Conservation (phyloP, 2,797 vertebrate genomes). For the Gadopsis marmoratus region DNA sequence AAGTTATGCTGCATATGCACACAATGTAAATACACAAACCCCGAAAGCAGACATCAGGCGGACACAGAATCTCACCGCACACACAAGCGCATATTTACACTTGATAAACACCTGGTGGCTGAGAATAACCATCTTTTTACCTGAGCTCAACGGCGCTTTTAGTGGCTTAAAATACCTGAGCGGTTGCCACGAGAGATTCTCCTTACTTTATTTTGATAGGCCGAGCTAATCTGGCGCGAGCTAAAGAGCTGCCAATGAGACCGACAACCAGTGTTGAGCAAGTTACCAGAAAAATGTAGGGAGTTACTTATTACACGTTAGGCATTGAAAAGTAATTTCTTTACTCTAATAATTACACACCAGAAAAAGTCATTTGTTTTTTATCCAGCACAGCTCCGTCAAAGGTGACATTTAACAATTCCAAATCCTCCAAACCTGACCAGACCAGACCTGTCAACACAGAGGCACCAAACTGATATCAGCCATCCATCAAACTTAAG, state of each 20-base stretch:
- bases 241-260: slow-evolving; percentile 39
- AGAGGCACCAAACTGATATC: not conserved
- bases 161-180: slow-evolving; percentile 50
- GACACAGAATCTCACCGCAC: slow-evolving; percentile 38
- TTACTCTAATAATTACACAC: not conserved
- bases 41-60: slow-evolving; percentile 38
- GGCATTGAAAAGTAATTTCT: not conserved
- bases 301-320: not conserved
- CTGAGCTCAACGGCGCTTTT: slow-evolving; percentile 60
- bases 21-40: slow-evolving; percentile 60
- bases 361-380: not conserved
- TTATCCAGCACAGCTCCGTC: not conserved
- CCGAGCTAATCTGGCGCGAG: slow-evolving; percentile 65
- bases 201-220: slow-evolving; percentile 61
- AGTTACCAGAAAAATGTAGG: not conserved
- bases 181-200: slow-evolving; percentile 30
- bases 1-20: slow-evolving; percentile 40
- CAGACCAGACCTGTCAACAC: too few relatives aligned
- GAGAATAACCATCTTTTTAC: slow-evolving; percentile 66
- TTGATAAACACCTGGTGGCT: slow-evolving; percentile 73
- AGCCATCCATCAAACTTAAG: not conserved
- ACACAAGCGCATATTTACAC: slow-evolving; percentile 67
- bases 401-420: not conserved
- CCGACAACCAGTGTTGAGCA: slow-evolving; percentile 5
- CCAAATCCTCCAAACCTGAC: not conserved